Percentiles rank a stretch among this genome's conserved stretches.
These are phyloP conservation scores for Nyctibius grandis DNA, from an alignment of 2,797 vertebrate genomes.

Conservation along the genomic window DNA sequence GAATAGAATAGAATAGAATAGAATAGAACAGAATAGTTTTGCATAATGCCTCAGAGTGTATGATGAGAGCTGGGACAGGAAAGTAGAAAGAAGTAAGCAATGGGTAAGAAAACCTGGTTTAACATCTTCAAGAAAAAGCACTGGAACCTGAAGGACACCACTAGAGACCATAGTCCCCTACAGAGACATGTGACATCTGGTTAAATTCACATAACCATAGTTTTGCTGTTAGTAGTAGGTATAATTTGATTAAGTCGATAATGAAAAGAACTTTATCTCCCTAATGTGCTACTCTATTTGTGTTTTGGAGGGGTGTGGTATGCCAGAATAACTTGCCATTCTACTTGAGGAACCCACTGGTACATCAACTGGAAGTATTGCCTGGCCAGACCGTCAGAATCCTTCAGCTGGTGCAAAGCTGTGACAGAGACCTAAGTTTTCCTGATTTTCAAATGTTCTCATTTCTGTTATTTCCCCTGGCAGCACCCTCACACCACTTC, in stretches of 20 bases:
- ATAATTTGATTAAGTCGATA: neutral
- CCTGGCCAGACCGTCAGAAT: neutral
- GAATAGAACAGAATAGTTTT: neutral
- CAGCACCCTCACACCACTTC: neutral
- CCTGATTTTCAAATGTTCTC: neutral
- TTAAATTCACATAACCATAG: neutral
- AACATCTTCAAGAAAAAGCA: neutral
- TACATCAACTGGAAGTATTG: neutral
- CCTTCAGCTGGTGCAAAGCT: neutral
- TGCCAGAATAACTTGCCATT: neutral
- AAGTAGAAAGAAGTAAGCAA: neutral
- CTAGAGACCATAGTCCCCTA: neutral
- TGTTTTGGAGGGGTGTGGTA: neutral
- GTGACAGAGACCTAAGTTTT: neutral
- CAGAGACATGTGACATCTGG: neutral
- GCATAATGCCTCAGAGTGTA: neutral
- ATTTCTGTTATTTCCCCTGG: neutral
- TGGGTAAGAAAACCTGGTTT: neutral
- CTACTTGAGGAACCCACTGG: neutral
- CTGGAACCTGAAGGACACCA: neutral
- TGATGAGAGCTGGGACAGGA: neutral
- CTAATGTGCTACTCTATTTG: neutral
- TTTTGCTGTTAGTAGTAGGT: neutral
- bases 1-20: too few relatives aligned
- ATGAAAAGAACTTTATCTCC: neutral